Evolutionary conservation across 2,113 vertebrate species (phyloP), one percentile per base, ranked within the genome.

Genomic region (Origma solitaria): DNA sequence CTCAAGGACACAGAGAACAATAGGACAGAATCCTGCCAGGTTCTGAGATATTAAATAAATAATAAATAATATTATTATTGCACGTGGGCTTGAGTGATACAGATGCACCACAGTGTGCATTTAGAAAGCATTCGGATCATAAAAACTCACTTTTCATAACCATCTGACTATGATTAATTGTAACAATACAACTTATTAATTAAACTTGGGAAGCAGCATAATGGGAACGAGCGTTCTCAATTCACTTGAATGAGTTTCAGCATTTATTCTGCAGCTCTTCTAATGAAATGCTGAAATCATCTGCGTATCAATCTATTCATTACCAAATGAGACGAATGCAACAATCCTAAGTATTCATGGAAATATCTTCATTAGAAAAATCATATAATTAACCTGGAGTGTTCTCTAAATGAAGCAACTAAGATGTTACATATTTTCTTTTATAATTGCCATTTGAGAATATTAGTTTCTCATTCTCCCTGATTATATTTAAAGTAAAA

Each of bases 281-380:
- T 96, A 96, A 96, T 96, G 94, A 94, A 90, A 96, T 88, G 92
- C 96, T 82, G 91, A 91, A 92, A 95, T 97, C 91, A 69, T 86
- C 85, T 73, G 42, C 13, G 2, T 90, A 92, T 96, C 93, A 86
- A 93, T 94, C 86, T 95, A 80, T 91, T 95, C 92, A 90, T 92
- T 95, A 95, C 71, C 69, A 85, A 95, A 96, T 89, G 82, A 93
- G 91, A 95, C 44, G 31, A 92, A 90, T 89, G 87, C 79, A 96
- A 90, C 84, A 88, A 77, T 94, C 56, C 91, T 72, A 82, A 96
- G 90, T 90, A 95, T 94, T 94, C 93, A 65, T 82, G 79, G 71
- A 96, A 96, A 93, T 97, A 94, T 96, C 96, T 95, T 96, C 94
- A 97, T 96, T 96, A 95, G 82, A 81, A 91, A 95, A 95, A 93